phyloP scores from a whole-genome alignment of 2,888 invertebrate genomes.

The Sepioteuthis lessoniana region DNA sequence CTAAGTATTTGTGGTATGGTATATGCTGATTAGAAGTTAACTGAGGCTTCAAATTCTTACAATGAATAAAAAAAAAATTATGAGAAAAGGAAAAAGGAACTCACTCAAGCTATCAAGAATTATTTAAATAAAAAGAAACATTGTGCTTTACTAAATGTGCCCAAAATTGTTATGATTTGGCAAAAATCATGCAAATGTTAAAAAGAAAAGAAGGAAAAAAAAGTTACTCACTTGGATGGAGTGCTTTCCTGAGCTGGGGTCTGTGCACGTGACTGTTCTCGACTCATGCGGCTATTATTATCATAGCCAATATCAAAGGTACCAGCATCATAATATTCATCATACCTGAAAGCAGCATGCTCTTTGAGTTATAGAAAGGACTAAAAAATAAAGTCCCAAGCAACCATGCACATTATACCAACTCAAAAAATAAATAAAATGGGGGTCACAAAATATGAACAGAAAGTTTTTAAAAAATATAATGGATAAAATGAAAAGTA shows the following conservation, averaged over 20 bases:
- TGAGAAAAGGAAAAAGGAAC: not conserved
- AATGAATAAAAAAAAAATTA: too few relatives aligned
- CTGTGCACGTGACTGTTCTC: conserved; percentile 45
- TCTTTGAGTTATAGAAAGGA: not conserved
- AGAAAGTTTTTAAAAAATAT: not conserved
- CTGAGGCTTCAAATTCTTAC: too few relatives aligned
- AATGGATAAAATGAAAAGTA: not conserved
- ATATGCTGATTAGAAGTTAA: too few relatives aligned
- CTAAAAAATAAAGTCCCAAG: conserved; percentile 2
- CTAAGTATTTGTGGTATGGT: too few relatives aligned
- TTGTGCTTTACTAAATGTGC: not conserved
- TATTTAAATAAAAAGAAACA: not conserved
- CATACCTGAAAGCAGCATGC: conserved; percentile 46
- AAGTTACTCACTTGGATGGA: not conserved
- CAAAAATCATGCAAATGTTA: not conserved
- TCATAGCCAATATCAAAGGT: conserved; percentile 42
- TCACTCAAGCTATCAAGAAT: not conserved
- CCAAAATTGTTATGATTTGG: not conserved
- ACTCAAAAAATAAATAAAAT: not conserved
- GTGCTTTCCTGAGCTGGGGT: not conserved
- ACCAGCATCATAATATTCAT: conserved; percentile 45
- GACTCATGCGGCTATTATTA: conserved; percentile 17
- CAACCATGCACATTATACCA: conserved; percentile 38
- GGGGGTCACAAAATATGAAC: not conserved
- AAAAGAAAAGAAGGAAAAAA: not conserved